phyloP scores from a whole-genome alignment of 2,797 vertebrate species.

The Podargus strigoides region DNA sequence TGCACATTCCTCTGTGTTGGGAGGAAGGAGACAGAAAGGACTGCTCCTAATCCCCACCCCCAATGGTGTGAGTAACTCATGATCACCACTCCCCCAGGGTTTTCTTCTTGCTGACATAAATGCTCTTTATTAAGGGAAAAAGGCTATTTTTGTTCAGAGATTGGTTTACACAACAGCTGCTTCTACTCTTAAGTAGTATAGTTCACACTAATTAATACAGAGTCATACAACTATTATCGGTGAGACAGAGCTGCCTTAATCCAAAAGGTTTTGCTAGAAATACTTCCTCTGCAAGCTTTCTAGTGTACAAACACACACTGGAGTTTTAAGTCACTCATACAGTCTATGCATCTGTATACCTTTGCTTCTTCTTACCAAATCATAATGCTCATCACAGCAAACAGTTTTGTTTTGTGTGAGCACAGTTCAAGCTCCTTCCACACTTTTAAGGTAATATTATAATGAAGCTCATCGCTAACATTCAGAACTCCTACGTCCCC shows the following conservation, averaged over 20 bases:
- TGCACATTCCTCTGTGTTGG: background rate
- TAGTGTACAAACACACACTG: background rate
- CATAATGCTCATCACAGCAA: background rate
- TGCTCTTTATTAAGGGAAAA: slow-evolving; percentile 2
- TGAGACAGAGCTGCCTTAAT: background rate
- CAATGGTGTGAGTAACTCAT: slow-evolving; percentile 39
- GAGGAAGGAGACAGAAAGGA: background rate
- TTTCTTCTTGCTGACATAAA: slow-evolving; percentile 17
- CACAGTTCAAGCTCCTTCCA: background rate
- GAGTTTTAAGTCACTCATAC: background rate
- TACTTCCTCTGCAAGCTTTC: background rate
- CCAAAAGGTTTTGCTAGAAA: background rate
- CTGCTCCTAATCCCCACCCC: background rate
- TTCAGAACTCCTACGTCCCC: background rate
- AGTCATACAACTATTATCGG: background rate
- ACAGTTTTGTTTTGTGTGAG: background rate
- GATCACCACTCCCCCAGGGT: background rate
- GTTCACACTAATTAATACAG: background rate
- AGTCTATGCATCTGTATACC: background rate
- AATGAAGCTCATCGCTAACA: background rate
- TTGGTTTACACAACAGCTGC: slow-evolving; percentile 11
- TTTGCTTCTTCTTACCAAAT: background rate
- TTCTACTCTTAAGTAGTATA: background rate
- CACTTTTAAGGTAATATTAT: background rate
- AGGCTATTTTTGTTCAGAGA: background rate